Percentiles rank a stretch among this genome's conserved stretches.
phyloP scores from a whole-genome alignment of 2,797 vertebrate species.

The Acrossocheilus wenchowensis region DNA sequence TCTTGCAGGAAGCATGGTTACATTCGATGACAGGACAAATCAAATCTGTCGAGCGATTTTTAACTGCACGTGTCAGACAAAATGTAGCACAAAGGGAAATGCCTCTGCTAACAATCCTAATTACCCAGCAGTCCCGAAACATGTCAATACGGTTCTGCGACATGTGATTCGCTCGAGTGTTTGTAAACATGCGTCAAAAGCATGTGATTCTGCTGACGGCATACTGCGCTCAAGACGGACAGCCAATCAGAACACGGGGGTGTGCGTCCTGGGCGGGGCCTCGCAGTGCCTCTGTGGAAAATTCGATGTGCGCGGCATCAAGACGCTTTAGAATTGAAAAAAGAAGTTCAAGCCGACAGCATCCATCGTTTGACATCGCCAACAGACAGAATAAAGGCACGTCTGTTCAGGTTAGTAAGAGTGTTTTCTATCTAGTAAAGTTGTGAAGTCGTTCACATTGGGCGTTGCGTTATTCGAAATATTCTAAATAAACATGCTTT shows the following conservation, averaged over 20 bases:
- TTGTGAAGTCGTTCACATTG: conserved; percentile 1
- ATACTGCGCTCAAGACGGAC: conserved; percentile 4
- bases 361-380: background rate
- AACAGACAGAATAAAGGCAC: background rate
- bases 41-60: background rate
- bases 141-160: conserved; percentile 53
- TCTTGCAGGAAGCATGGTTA: background rate
- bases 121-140: background rate
- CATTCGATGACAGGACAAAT: background rate
- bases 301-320: conserved; percentile 64
- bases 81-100: background rate
- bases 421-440: background rate
- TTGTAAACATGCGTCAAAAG: conserved; percentile 84
- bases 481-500: background rate
- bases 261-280: conserved; percentile 77
- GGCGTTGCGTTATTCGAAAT: conserved; percentile 9
- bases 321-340: conserved; percentile 43
- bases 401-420: conserved; percentile 51
- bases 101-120: background rate
- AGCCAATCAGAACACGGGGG: conserved; percentile 79
- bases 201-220: conserved; percentile 73
- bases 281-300: conserved; percentile 70
- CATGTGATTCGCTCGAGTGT: conserved; percentile 69
- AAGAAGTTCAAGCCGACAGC: conserved; percentile 17
- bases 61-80: background rate